Evolutionary conservation across 35 echinoderm and acorn worm genomes (phyloP).

Genomic region (Patiria miniata): DNA sequence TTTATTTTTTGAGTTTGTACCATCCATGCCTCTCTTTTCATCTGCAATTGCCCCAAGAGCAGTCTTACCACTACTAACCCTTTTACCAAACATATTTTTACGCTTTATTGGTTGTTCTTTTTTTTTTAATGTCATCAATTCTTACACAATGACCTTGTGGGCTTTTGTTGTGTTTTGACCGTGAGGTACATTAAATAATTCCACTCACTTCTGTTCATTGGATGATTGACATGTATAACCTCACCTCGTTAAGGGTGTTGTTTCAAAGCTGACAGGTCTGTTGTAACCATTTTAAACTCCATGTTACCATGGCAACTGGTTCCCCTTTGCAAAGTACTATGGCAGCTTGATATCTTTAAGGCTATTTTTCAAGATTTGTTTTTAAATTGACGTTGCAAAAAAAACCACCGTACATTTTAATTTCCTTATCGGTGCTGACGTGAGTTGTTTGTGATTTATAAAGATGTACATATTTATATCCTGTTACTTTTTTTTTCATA

Average conservation of each 20-base stretch:
- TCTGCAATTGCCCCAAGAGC: neutral
- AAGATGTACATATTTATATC: conserved; percentile 9
- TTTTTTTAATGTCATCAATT: neutral
- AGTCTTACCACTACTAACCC: conserved; percentile 8
- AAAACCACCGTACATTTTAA: neutral
- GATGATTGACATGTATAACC: neutral
- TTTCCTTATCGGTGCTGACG: conserved; percentile 2
- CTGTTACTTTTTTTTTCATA: neutral
- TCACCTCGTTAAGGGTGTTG: conserved; percentile 11
- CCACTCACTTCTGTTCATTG: conserved; percentile 24
- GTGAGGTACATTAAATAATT: neutral
- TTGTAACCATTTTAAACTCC: neutral
- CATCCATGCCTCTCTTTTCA: neutral
- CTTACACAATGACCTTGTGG: neutral
- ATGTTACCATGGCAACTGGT: no score
- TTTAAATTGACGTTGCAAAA: neutral
- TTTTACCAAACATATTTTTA: neutral
- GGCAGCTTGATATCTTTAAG: no score
- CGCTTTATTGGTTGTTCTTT: neutral
- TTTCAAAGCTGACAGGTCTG: conserved; percentile 20
- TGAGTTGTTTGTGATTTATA: neutral
- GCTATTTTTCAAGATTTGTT: neutral
- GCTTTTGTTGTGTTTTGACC: neutral
- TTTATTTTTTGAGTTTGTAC: neutral
- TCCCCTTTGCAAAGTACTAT: no score